Evolutionary conservation across 2,113 vertebrate species (phyloP).

Genomic region (Scolopax mira): DNA sequence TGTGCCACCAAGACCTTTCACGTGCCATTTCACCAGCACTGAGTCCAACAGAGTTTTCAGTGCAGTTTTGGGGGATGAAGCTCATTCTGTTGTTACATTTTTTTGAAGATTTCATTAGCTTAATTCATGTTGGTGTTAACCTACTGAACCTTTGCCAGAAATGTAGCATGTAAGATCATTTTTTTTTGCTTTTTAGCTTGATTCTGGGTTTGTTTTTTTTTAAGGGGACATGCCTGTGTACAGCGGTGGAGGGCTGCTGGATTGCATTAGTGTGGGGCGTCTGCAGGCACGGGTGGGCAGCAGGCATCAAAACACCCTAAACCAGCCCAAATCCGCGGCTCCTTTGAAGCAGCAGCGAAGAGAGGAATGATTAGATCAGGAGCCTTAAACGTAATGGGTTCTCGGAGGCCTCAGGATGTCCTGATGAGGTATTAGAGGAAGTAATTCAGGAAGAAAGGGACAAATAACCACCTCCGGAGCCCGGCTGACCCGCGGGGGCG

Average conservation of each 20-base stretch:
- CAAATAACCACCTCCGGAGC: slow-evolving; percentile 77
- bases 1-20: rapidly evolving
- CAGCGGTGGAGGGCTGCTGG: slow-evolving; percentile 39
- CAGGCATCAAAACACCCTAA: slow-evolving; percentile 69
- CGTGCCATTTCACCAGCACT: rapidly evolving
- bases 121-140: not conserved
- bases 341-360: slow-evolving; percentile 57
- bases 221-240: not conserved
- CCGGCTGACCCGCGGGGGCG: slow-evolving; percentile 45
- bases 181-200: not conserved
- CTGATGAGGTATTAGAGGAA: slow-evolving; percentile 86
- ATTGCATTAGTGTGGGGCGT: not conserved
- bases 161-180: rapidly evolving
- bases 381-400: too few species aligned
- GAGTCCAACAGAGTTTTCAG: not conserved
- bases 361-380: too few species aligned
- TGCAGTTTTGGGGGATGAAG: not conserved
- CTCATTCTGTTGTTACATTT: not conserved
- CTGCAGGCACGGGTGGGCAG: slow-evolving; percentile 71
- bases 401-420: too few species aligned
- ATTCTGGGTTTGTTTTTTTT: not conserved
- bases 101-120: not conserved
- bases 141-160: not conserved
- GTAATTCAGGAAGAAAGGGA: slow-evolving; percentile 83
- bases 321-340: slow-evolving; percentile 53